phyloP scores from a whole-genome alignment of 1,140 invertebrate species.

The Pararge aegeria region DNA sequence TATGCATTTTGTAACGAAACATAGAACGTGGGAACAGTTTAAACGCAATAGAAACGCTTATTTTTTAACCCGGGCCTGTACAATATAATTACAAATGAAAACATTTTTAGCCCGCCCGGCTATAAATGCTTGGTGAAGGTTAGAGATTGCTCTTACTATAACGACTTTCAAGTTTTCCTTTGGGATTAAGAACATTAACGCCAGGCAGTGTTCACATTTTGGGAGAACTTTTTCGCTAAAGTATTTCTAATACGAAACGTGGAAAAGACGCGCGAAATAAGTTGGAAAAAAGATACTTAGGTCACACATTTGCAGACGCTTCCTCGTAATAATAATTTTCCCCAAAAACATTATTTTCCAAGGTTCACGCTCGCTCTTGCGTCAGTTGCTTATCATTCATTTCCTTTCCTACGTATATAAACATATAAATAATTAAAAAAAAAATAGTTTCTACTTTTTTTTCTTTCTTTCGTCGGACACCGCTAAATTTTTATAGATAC shows the following conservation, averaged over 20 bases:
- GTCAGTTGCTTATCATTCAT: slow-evolving; percentile 49
- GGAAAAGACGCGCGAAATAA: slow-evolving; percentile 63
- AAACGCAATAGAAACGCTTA: too few species aligned
- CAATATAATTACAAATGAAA: too few species aligned
- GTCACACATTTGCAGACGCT: slow-evolving; percentile 46
- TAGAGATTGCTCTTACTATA: too few species aligned
- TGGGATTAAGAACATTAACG: slow-evolving; percentile 30
- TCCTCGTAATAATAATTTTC: slow-evolving; percentile 55
- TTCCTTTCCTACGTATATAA: slow-evolving; percentile 34
- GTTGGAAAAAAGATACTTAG: slow-evolving; percentile 65
- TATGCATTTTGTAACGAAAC: too few species aligned
- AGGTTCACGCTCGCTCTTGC: slow-evolving; percentile 48
- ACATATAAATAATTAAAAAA: too few species aligned
- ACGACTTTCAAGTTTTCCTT: slow-evolving; percentile 22
- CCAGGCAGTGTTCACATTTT: slow-evolving; percentile 31
- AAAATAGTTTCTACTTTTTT: too few species aligned
- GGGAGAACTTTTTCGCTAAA: slow-evolving; percentile 46
- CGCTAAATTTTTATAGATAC: too few species aligned
- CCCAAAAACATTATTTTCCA: slow-evolving; percentile 61
- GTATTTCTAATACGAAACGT: slow-evolving; percentile 35
- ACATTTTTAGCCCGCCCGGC: too few species aligned
- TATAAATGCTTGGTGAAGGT: too few species aligned
- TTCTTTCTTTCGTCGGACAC: too few species aligned
- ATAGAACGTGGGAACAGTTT: too few species aligned
- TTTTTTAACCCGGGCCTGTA: too few species aligned